Evolutionary conservation across 1,140 invertebrate genomes (phyloP), one percentile per base, ranked within the genome.

Genomic region (Formica exsecta): DNA sequence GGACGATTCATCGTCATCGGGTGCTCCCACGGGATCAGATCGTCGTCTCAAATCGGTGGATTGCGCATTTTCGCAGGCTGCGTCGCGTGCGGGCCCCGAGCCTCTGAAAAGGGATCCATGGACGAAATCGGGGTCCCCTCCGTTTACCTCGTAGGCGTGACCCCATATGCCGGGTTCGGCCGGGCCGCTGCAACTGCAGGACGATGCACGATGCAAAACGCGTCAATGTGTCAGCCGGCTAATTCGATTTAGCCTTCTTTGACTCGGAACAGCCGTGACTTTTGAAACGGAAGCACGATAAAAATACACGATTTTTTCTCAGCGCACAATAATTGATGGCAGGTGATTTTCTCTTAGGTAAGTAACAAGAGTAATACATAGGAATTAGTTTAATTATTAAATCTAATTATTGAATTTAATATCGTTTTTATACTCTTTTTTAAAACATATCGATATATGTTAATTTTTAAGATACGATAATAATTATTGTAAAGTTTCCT

Each of bases 121-220:
- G 22, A 13, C 61, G 44, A 81, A 64, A 73, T 65, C 57, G 44
- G 44, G 81, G 73, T 19, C 57, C 75, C 83, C 57, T n/a, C 68
- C 71, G 59, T 65, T 68, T 85, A 89, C 90, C 91, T 93, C 91
- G 92, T 93, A 92, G 93, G 93, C 93, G 93, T 94, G 93, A 93
- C 92, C 90, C 92, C 93, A 93, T 93, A 93, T 94, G 91, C 75
- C 89, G 90, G 83, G 65, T 87, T 86, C 86, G 61, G 86, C 68
- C 74, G n/a, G 48, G 77, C 80, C 81, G 59, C 57, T 75, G 64
- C 74, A 80, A 86, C 74, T 59, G 64, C 32, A 83, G 54, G 54
- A 81, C 66, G 66, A 81, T 77, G 38, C 41, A 79, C 61, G 75
- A 79, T 74, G 79, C 79, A 83, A 83, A 79, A 36, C 84, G 65